phyloP scores from a whole-genome alignment of 2,888 invertebrate genomes.

The Tenthredo mesomela region DNA sequence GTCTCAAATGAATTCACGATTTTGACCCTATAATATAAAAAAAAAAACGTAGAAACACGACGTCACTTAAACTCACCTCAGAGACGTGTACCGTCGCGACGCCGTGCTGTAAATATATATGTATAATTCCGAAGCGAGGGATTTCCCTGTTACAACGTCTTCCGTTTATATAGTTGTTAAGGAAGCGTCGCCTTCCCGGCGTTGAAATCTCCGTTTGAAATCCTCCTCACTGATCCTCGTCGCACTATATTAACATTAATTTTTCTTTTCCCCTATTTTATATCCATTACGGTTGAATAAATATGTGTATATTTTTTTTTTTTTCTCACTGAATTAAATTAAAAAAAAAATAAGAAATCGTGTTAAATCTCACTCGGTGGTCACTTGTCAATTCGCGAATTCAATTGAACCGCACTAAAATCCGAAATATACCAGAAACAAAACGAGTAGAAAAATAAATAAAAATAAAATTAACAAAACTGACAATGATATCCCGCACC shows the following conservation, averaged over 20 bases:
- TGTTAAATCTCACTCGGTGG: neutral
- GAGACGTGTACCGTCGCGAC: conserved; percentile 18
- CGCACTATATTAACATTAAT: conserved; percentile 3
- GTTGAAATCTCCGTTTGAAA: conserved; percentile 68
- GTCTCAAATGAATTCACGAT: too few species aligned
- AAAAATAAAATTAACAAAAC: neutral
- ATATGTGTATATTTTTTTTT: neutral
- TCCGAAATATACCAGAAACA: neutral
- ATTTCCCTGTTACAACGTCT: neutral
- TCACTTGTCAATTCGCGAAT: neutral
- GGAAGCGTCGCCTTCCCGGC: conserved; percentile 57
- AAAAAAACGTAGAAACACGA: neutral
- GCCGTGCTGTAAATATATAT: neutral
- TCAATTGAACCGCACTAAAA: neutral
- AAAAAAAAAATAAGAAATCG: neutral
- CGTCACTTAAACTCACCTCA: conserved; percentile 6
- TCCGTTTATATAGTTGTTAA: neutral
- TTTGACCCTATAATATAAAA: too few species aligned
- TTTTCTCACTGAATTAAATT: neutral
- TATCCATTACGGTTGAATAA: neutral
- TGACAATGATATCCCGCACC: neutral
- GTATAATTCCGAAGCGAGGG: neutral
- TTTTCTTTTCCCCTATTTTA: neutral
- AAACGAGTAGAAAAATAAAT: neutral
- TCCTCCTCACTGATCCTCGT: neutral